Conservation (phyloP, 2,113 vertebrate genomes). For the Eudorcas thomsonii region DNA sequence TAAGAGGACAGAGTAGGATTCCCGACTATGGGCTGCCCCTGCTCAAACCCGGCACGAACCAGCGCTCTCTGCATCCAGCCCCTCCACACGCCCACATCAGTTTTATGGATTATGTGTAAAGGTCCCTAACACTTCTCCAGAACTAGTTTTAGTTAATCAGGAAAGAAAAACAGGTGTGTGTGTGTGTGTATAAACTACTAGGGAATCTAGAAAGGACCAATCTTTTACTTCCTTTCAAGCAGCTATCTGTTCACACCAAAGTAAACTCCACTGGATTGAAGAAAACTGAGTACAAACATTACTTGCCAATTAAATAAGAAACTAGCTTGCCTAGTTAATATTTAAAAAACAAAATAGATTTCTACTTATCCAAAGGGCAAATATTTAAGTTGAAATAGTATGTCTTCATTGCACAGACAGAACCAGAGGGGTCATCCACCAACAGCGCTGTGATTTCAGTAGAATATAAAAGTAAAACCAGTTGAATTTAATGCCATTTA, state of each 20-base stretch:
- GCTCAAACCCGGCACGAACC: background rate
- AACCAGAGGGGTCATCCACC: background rate
- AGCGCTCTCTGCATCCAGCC: accelerated
- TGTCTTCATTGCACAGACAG: background rate
- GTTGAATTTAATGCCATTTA: background rate
- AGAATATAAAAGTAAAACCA: background rate
- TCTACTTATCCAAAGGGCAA: background rate
- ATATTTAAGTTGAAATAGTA: background rate
- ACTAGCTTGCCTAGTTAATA: background rate
- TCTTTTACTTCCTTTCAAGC: background rate
- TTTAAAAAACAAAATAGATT: background rate
- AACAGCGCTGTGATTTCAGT: background rate
- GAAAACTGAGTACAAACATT: background rate
- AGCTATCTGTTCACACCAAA: background rate
- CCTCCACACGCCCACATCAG: background rate
- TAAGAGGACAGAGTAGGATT: background rate
- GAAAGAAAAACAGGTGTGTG: background rate
- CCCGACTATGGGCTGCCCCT: background rate
- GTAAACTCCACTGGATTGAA: background rate
- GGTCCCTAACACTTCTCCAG: background rate
- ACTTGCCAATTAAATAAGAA: background rate
- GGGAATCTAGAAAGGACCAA: background rate
- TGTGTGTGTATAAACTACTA: background rate
- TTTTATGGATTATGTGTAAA: accelerated
- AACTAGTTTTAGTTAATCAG: background rate